Percentiles rank a stretch among this genome's conserved stretches.
phyloP scores from a whole-genome alignment of 2,113 vertebrate species.

The Capreolus pygargus region DNA sequence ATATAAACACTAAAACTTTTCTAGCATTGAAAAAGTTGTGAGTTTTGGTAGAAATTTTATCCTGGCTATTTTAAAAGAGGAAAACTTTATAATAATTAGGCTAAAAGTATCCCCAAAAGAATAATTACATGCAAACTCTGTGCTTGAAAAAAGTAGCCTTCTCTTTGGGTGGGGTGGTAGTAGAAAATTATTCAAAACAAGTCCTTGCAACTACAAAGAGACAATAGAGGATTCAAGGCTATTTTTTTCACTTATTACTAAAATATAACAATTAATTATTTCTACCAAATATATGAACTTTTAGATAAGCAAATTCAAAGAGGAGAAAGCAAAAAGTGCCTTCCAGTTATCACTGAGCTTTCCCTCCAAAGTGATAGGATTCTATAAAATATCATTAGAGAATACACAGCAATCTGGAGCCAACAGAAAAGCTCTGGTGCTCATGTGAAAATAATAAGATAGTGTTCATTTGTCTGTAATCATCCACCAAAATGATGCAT shows the following conservation, averaged over 20 bases:
- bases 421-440: constrained; percentile 24
- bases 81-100: not conserved
- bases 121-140: not conserved
- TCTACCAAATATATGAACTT: constrained; percentile 24
- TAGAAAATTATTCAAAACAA: not conserved
- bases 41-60: not conserved
- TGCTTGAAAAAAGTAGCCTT: not conserved
- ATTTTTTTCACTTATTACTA: not conserved
- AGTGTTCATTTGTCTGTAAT: constrained; percentile 50
- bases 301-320: constrained; percentile 22
- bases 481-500: constrained; percentile 26
- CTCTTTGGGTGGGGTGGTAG: not conserved
- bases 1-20: not conserved
- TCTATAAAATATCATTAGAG: constrained; percentile 49
- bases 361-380: not conserved
- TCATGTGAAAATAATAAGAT: constrained; percentile 52
- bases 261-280: not conserved
- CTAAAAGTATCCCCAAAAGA: not conserved
- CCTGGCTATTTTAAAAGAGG: not conserved
- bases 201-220: not conserved
- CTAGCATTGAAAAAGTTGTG: not conserved
- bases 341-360: not conserved
- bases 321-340: not conserved
- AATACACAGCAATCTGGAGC: constrained; percentile 51
- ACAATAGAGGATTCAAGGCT: not conserved